Evolutionary conservation across 1,140 invertebrate genomes (phyloP), one percentile per base, ranked within the genome.

Genomic region (Rhyacophila brunnea): DNA sequence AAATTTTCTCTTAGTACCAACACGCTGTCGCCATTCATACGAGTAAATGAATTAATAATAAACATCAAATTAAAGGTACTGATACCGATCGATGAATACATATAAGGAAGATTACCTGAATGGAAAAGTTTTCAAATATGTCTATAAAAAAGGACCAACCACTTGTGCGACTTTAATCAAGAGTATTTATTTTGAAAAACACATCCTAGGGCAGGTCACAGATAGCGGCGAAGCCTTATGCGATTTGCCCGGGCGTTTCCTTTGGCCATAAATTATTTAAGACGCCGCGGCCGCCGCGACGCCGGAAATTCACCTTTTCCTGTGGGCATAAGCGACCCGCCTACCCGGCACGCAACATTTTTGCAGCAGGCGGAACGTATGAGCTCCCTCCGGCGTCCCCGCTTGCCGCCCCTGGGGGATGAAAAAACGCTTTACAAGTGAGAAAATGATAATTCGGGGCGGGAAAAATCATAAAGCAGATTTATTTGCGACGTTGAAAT

Each of bases 241-340:
- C 49, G 42, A 61, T 62, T 62, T 62, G 42, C 60, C 54, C 32
- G 49, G 50, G 54, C 60, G 47, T 54, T 62, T 62, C 55, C 60
- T 51, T 13, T 38, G 40, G 28, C 60, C 50, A 58, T 62, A 62
- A 62, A 62, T 62, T 62, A 62, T 62, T 53, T 52, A 62, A 52
- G 58, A 52, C 53, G 13, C 18, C 43, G 44, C 40, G 23, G 23
- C 54, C 32, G 38, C 53, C 53, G 46, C 38, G 49, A 55, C 32
- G 43, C 54, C 60, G 60, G 60, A 62, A 58, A 62, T 62, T 62
- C 60, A 53, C 60, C 60, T 62, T 54, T 62, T 62, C 60, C 60
- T 58, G 54, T 58, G 47, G 49, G 60, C 46, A 55, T 32, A 35
- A 6, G 44, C 40, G 17, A 0, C 35, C 45, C 58, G 7, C 47